These are phyloP conservation scores for Steatocranus sp. DNA, from an alignment of 2,797 vertebrate genomes.

Conservation along the genomic window DNA sequence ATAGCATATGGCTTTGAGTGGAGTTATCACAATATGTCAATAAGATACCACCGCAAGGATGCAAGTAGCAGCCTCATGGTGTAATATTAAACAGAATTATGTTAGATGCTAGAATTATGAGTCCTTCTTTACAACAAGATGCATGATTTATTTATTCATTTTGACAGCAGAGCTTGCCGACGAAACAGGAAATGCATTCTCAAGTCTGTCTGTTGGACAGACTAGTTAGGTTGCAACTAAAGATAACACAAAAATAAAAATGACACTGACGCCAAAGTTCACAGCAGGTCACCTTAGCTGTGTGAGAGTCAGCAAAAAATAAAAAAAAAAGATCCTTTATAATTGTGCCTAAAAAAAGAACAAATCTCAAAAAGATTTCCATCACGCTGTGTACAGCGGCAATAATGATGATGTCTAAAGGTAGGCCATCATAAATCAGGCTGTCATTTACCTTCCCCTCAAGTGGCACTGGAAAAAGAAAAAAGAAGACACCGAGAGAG, in stretches of 20 bases:
- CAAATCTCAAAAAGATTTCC: not conserved
- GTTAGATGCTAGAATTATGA: not conserved
- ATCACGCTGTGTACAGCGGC: not conserved
- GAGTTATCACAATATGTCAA: not conserved
- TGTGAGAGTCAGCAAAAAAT: not conserved
- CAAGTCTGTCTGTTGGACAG: not conserved
- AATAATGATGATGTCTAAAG: slow-evolving; percentile 21
- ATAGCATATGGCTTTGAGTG: not conserved
- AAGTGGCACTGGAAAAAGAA: slow-evolving; percentile 11
- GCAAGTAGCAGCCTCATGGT: not conserved
- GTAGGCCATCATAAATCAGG: slow-evolving; percentile 37
- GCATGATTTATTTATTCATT: accelerated
- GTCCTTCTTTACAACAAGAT: not conserved
- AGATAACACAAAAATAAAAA: not conserved
- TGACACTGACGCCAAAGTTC: not conserved
- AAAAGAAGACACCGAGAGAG: slow-evolving; percentile 5
- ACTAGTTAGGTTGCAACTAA: not conserved
- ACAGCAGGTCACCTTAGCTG: not conserved
- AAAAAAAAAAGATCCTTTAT: not conserved
- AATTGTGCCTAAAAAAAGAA: not conserved
- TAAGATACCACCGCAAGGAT: not conserved
- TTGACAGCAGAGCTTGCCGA: not conserved
- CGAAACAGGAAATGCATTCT: not conserved
- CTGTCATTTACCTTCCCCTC: slow-evolving; percentile 45
- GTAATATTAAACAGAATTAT: not conserved